Evolutionary conservation across 1,140 invertebrate genomes (phyloP), one percentile per base, ranked within the genome.

Genomic region (Phymastichus coffea): DNA sequence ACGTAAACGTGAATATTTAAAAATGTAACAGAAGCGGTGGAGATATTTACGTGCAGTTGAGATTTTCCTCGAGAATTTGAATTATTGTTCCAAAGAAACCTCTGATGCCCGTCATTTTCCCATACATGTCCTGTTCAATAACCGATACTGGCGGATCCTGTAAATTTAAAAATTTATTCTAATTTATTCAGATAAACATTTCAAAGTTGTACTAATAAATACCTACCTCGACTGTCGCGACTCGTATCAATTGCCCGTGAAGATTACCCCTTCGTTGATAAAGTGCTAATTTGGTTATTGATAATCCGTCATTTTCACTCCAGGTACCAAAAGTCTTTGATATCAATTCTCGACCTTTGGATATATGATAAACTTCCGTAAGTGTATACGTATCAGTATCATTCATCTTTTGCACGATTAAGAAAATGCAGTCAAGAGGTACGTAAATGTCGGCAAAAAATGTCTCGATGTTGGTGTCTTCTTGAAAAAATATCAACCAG

Each of bases 21-120:
- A n/a, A n/a, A n/a, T n/a, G n/a, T n/a, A n/a, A n/a, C n/a, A n/a
- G n/a, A n/a, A n/a, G n/a, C n/a, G n/a, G 19, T 59, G 17, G 38
- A 19, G 9, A 46, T 57, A 68, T 75, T 77, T 54, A 79, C 77
- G 75, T 73, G 71, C 76, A 80, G 65, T 79, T 80, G 66, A 78
- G 66, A 52, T 68, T 72, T 37, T 76, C 65, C 51, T 74, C 41
- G 43, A 80, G 66, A 22, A 80, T 66, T 19, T 70, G 60, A 26
- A 79, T 63, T 6, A 80, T 63, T 17, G 71, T 74, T 0, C 78
- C 77, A 55, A 78, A 79, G 56, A 79, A 79, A 8, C 78, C 78
- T 10, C 49, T 52, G n/a, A 79, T 63, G 4, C 71, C 64, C 8
- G 61, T 63, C 49, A 78, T 66, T 23, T 63, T 47, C 4, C 69